Evolutionary conservation across 2,797 vertebrate genomes (phyloP), one percentile per base, ranked within the genome.

Genomic region (Pterois miles): DNA sequence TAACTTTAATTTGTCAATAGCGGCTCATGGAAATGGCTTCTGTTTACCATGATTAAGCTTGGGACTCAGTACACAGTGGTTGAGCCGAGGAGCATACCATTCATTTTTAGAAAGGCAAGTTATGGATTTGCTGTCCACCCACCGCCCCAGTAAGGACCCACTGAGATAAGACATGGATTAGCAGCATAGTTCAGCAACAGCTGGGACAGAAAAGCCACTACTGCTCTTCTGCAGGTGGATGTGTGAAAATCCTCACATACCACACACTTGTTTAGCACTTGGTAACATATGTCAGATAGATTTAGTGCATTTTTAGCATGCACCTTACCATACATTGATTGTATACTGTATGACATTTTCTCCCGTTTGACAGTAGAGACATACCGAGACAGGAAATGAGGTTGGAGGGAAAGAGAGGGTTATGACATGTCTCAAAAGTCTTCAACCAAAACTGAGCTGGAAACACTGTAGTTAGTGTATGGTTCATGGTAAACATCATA

Each of bases 71-170:
- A 58, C 67, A 76, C 65, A 70, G 69, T 46, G 50, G 60, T 71
- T 65, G 14, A 59, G 60, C 71, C 40, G 62, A 66, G 52, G 64
- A 65, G 46, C 85, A 84, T 91, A 72, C 78, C 82, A 72, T 73
- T 82, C 69, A 71, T 89, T 90, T 89, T 89, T 83, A 65, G 31
- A 71, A 76, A 65, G 1, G 46, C 68, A 68, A 23, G 63, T 76
- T 63, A 71, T 80, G 66, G 53, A 74, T 66, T 67, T 56, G 11
- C 18, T 79, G 64, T 83, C 76, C 79, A 79, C 66, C 78, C 68
- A 68, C 71, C 62, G 74, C 20, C 73, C 22, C 50, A 60, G 22
- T 20, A 46, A 48, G 70, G 67, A 70, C 65, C 80, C 71, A 62
- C 62, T 27, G 64, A 86, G 69, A 83, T 75, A 58, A 68, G 54